phyloP scores from a whole-genome alignment of 1,140 invertebrate genomes.

The Drosophila pallidifrons region DNA sequence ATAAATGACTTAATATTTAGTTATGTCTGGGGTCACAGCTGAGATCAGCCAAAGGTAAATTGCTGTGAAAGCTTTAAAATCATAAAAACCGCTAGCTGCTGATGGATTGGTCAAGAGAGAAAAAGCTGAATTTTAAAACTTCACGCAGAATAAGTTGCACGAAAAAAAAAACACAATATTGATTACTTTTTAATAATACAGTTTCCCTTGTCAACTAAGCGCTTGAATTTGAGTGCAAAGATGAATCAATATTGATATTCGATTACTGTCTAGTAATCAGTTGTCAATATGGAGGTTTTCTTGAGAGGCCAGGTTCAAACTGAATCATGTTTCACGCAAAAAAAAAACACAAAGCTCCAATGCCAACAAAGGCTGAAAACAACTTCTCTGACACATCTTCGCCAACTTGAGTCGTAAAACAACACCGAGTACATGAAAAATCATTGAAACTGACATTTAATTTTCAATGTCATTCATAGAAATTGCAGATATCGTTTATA shows the following conservation, averaged over 20 bases:
- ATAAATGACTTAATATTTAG: slow-evolving; percentile 64
- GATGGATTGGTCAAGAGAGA: background rate
- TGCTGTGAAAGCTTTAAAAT: background rate
- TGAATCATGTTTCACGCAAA: slow-evolving; percentile 38
- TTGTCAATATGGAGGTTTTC: slow-evolving; percentile 46
- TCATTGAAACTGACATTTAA: slow-evolving; percentile 72
- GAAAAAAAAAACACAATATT: background rate
- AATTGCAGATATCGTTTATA: slow-evolving; percentile 61
- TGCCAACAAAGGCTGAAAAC: slow-evolving; percentile 53
- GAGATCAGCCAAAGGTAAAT: slow-evolving; percentile 22
- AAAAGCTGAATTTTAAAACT: background rate
- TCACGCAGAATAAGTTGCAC: background rate
- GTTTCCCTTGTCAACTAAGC: background rate
- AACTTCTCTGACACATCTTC: slow-evolving; percentile 58
- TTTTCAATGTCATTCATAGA: slow-evolving; percentile 75
- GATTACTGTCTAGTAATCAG: slow-evolving; percentile 42
- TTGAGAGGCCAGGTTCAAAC: slow-evolving; percentile 16
- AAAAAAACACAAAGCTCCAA: slow-evolving; percentile 50
- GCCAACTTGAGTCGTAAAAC: slow-evolving; percentile 32
- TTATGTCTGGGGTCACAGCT: slow-evolving; percentile 46
- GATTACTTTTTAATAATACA: background rate
- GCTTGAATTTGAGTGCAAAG: background rate
- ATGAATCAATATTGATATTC: background rate
- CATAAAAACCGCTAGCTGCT: background rate
- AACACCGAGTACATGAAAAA: slow-evolving; percentile 21